A percentile compares a stretch with the other conserved stretches of the same genome.
Evolutionary conservation across 2,888 invertebrate species (phyloP).

Genomic region (Perithous albicinctus): DNA sequence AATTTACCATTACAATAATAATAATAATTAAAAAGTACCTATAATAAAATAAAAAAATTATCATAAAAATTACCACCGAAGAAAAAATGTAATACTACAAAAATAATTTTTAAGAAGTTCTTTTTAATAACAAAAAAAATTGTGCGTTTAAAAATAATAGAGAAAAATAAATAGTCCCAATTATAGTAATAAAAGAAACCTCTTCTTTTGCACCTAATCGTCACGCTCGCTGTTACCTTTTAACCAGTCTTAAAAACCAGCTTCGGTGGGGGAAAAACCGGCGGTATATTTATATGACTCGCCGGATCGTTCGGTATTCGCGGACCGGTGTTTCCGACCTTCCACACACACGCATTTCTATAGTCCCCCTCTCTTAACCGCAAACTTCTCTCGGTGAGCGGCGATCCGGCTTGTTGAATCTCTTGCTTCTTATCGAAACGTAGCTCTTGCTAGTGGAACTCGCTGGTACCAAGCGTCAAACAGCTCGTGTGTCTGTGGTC

Average conservation of each 20-base stretch:
- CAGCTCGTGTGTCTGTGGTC: neutral
- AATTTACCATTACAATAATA: too few species aligned
- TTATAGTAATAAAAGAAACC: too few species aligned
- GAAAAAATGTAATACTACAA: too few species aligned
- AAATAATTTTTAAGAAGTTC: too few species aligned
- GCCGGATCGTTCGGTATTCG: slow-evolving; percentile 10
- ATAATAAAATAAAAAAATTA: too few species aligned
- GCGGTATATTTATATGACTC: slow-evolving; percentile 36
- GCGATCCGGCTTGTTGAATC: slow-evolving; percentile 38
- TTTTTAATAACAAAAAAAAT: too few species aligned
- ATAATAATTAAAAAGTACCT: too few species aligned
- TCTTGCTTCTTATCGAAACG: slow-evolving; percentile 61
- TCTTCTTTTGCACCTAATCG: neutral
- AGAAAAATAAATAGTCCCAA: too few species aligned
- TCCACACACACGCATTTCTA: slow-evolving; percentile 32
- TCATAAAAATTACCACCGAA: too few species aligned
- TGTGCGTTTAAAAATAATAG: too few species aligned
- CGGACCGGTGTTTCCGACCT: slow-evolving; percentile 51
- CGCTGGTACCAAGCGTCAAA: neutral
- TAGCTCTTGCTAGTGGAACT: neutral
- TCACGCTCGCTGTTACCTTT: neutral
- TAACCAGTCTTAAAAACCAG: neutral
- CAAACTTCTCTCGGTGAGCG: slow-evolving; percentile 23
- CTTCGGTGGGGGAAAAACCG: neutral
- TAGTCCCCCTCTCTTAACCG: neutral